A percentile compares a stretch with the other conserved stretches of the same genome.
phyloP scores from a whole-genome alignment of 2,113 vertebrate genomes.

The Psephotus haematonotus region DNA sequence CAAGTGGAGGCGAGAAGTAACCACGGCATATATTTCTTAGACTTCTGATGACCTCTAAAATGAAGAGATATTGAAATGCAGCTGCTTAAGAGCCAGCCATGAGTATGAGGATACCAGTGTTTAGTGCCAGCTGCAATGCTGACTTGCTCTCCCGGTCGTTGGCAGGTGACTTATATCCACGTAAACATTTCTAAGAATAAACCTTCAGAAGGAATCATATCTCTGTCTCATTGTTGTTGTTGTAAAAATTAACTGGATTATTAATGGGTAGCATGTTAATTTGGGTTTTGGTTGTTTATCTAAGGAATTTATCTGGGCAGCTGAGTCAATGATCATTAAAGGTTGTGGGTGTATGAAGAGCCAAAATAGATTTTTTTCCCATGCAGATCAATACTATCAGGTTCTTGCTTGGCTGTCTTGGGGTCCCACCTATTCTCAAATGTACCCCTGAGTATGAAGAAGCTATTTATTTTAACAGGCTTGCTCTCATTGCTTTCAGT shows the following conservation, averaged over 20 bases:
- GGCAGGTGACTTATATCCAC: not conserved
- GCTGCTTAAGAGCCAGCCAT: not conserved
- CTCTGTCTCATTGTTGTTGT: not conserved
- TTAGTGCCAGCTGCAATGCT: not conserved
- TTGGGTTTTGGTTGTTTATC: slow-evolving; percentile 4
- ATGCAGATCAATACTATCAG: not conserved
- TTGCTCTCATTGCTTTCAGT: not conserved
- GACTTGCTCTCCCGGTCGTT: not conserved
- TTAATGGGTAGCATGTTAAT: not conserved
- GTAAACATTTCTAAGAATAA: not conserved
- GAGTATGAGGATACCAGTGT: not conserved
- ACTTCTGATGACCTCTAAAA: not conserved
- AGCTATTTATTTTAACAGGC: not conserved
- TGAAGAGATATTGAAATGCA: not conserved
- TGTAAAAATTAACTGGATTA: not conserved
- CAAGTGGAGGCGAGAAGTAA: not conserved
- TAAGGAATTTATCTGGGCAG: slow-evolving; percentile 10
- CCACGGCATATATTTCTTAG: not conserved
- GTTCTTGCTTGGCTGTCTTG: not conserved
- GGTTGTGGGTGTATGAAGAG: not conserved
- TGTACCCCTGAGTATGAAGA: not conserved
- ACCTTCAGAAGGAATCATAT: not conserved
- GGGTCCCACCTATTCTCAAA: not conserved
- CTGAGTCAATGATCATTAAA: not conserved
- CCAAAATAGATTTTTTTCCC: not conserved